Base-by-base conservation (phyloP, 2,888 invertebrate genomes). In the Eilema sororculum region DNA sequence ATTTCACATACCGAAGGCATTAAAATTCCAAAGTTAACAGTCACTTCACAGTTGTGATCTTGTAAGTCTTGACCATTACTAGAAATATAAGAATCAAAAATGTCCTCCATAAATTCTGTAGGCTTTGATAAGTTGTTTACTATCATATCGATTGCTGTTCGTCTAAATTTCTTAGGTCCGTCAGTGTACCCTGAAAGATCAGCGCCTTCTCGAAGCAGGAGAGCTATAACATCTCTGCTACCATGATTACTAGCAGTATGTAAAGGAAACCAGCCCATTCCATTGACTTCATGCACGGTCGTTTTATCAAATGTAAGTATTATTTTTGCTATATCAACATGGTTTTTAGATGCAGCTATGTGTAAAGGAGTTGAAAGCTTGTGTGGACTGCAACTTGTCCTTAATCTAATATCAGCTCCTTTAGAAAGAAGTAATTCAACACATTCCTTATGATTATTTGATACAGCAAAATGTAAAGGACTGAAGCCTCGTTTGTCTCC, bases 401-500 rank as follows among this genome's bases (percentile, higher is more conserved):
- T 89, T 20, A 93, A 80, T 73, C 92, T 85, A 2, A 95, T 86
- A 85, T 96, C 94, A 60, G 95, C 93, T 6, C 93, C 91, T 76
- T 91, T 91, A 0, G 92, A 88, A 56, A 96, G 70, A 3, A 96
- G 88, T 59, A 93, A 79, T 73, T 92, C 85, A 2, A 95, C 92
- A 69, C 96, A 96, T n/a, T 93, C 87, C 2, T 85, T 72, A 68
- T 93, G 87, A 67, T 96, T 96, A 76, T 95, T 93, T 13, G 90
- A 89, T 6, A 96, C 96, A 68, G 97, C 97, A 64, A 96, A 89
- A 84, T 96, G 96, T 77, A 96, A 86, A 4, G 96, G 95, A 5
- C 95, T 95, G 74, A 95, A 93, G 5, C 95, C 96, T 79, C 90
- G 89, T 76, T 85, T 90, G 20, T 89, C 90, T 58, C 92, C 90